Base-by-base conservation (phyloP, 2,888 invertebrate genomes). In the Drosophila limbata region DNA sequence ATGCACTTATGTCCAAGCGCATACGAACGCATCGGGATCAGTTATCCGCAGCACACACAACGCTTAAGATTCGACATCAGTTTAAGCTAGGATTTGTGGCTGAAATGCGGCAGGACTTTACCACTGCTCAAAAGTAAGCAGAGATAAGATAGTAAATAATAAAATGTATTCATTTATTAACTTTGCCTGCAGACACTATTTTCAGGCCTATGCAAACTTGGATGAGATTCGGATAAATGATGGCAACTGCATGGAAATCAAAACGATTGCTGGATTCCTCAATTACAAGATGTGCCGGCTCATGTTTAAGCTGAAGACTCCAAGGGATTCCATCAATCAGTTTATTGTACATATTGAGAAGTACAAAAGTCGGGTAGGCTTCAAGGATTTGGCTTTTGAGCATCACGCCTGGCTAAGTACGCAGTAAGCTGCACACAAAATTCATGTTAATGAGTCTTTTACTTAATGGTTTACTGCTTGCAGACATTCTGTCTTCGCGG, bases 61-160 rank as follows among this genome's bases (percentile, higher is more conserved):
- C 97, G 85, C 94, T 99, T 57, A 97, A 97, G 93, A 98, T 99
- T 28, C 94, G 99, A 35, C 99, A 99, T 93, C 97, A 98, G 90
- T 99, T 98, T 91, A 99, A 99, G 93, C 95, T 99, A 92, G 99
- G 97, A 0, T 99, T 98, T 93, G 95, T 98, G 57, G 97, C 97
- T 90, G 99, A 99, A 93, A 93, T 99, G 73, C 96, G 97, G 85
- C 98, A 98, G 91, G 99, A 99, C 91, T 94, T 95, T 79, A 95
- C 95, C 89, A 95, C 96, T 0, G 97, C 98, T 13, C 95, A 97
- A 84, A 97, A 96, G 94, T 95, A 92, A 92, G 81, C 5, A 39
- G 19, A 8, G 15, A 6, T 2, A 1, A 1, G 0, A 0, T 0
- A 4, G 3, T n/a, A 0, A 0, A 1, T 9, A 4, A 10, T 28